A percentile compares a stretch with the other conserved stretches of the same genome.
Evolutionary conservation across 2,113 vertebrate genomes (phyloP).

Genomic region (Caretta caretta): DNA sequence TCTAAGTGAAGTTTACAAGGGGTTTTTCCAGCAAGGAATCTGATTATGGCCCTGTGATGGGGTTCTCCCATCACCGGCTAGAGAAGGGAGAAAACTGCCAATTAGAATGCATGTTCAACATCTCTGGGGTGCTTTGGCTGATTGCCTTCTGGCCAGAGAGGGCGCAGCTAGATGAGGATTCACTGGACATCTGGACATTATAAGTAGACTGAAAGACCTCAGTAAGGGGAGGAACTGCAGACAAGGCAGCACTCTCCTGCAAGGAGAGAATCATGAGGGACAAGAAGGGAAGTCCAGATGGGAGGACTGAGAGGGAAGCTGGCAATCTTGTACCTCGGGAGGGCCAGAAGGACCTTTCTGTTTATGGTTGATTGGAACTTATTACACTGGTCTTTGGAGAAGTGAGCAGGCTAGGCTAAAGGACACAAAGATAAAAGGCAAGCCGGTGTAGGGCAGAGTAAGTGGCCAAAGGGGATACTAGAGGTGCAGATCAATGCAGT

Average conservation of each 20-base stretch:
- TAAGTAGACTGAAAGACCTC: background rate
- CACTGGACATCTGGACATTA: background rate
- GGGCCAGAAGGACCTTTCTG: background rate
- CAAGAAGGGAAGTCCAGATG: background rate
- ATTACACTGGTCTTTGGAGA: background rate
- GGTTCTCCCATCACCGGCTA: background rate
- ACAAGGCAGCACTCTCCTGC: background rate
- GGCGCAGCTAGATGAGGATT: background rate
- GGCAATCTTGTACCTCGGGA: background rate
- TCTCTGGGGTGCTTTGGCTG: background rate
- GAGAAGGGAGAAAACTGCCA: background rate
- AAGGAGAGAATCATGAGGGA: background rate
- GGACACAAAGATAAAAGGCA: background rate
- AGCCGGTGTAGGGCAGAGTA: background rate
- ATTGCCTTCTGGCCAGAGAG: too few relatives aligned
- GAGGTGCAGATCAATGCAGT: background rate
- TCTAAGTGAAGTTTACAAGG: background rate
- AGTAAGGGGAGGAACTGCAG: background rate
- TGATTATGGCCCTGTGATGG: background rate
- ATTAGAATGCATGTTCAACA: background rate
- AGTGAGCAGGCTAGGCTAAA: background rate
- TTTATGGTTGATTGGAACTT: background rate
- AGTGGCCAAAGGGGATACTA: background rate
- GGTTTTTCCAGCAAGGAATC: background rate
- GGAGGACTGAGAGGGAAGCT: background rate